Evolutionary conservation across 1,140 invertebrate genomes (phyloP), one percentile per base, ranked within the genome.

Genomic region (Bombus polaris): DNA sequence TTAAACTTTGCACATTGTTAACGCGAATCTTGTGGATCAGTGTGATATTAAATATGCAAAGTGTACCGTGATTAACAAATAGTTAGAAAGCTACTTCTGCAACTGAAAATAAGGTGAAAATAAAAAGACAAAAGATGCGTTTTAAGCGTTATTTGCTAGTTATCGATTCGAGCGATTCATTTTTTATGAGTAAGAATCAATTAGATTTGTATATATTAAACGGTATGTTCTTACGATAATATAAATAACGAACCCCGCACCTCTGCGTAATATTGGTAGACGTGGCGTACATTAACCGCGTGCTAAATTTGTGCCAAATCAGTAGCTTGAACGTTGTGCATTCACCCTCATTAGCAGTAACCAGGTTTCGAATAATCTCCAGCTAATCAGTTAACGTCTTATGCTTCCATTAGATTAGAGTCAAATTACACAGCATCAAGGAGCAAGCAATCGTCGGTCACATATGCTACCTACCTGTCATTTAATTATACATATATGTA

Each of bases 341-440:
- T 71, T 25, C 35, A 28, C 22, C 68, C 68, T 71, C 68, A 39
- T 71, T 71, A 71, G 68, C 68, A 71, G 37, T 71, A 72, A 72
- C 6, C 25, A 42, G 70, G 13, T n/a, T 42, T 72, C 70, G 39
- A 72, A 72, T 28, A 72, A 72, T 72, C 39, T 42, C 39, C 22
- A 18, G 39, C 13, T 72, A 42, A 72, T 72, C 70, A 72, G 70
- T 72, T 72, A 72, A 72, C 35, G n/a, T 72, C 70, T 42, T 39
- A 72, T 12, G 39, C 70, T n/a, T 42, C 39, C 39, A n/a, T 44
- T 42, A 72, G 28, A 72, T 72, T 44, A 72, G 12, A 42, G 70
- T 72, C 13, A n/a, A 72, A 15, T 42, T 72, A 72, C 39, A n/a
- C 13, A 3, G 39, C 42, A 39, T n/a, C 70, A 42, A n/a, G 39